Evolutionary conservation across 2,113 vertebrate genomes (phyloP).

Genomic region (Lasiurus cinereus): DNA sequence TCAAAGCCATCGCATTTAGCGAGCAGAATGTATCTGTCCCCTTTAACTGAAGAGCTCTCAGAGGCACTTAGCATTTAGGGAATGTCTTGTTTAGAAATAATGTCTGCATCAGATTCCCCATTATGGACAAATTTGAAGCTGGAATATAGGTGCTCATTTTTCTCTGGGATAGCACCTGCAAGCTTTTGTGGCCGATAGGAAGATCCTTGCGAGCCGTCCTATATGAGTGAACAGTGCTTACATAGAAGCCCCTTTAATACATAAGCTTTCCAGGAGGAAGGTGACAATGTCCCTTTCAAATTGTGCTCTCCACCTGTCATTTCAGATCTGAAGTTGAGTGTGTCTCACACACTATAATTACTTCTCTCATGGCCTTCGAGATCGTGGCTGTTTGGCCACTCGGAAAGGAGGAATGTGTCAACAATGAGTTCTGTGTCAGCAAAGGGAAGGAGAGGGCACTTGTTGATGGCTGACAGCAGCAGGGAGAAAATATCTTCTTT

Average conservation of each 20-base stretch:
- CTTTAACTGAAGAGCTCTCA: slow-evolving; percentile 81
- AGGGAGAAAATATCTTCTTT: neutral
- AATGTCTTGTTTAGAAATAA: slow-evolving; percentile 86
- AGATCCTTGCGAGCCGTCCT: neutral
- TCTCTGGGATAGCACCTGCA: slow-evolving; percentile 73
- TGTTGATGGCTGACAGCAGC: slow-evolving; percentile 8
- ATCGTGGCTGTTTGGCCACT: slow-evolving; percentile 42
- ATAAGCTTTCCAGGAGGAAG: neutral
- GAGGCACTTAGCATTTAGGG: slow-evolving; percentile 85
- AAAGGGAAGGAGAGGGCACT: neutral
- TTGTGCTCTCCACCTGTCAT: slow-evolving; percentile 44
- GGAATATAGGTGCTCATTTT: slow-evolving; percentile 81
- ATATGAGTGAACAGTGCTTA: neutral
- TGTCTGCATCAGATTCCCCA: slow-evolving; percentile 83
- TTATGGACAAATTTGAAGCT: slow-evolving; percentile 83
- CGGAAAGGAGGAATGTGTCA: slow-evolving; percentile 25
- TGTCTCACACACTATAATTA: slow-evolving; percentile 53
- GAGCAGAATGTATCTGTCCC: slow-evolving; percentile 74
- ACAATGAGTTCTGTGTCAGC: neutral
- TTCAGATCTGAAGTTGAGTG: slow-evolving; percentile 56
- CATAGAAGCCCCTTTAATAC: neutral
- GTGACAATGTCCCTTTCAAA: neutral
- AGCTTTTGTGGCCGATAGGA: slow-evolving; percentile 40
- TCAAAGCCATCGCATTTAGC: slow-evolving; percentile 62
- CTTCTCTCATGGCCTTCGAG: slow-evolving; percentile 48